A percentile compares a stretch with the other conserved stretches of the same genome.
These are phyloP conservation scores for Brachymystax lenok DNA, from an alignment of 2,797 vertebrate genomes.

Conservation along the genomic window DNA sequence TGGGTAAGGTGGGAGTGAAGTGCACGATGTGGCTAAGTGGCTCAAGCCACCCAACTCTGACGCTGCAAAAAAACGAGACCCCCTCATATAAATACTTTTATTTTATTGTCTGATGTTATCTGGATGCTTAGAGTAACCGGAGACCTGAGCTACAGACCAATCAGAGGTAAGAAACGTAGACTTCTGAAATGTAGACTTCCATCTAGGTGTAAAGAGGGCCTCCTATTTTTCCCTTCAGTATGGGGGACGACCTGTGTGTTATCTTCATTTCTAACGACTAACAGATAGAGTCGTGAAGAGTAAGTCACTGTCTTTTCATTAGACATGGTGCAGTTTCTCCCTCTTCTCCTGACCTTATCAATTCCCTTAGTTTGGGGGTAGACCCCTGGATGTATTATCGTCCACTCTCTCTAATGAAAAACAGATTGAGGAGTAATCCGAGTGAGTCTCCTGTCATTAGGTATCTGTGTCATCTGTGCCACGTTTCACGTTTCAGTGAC, in stretches of 20 bases:
- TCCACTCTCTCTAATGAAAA: no score
- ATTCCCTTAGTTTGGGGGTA: no score
- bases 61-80: slow-evolving; percentile 37
- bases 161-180: slow-evolving; percentile 58
- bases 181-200: slow-evolving; percentile 48
- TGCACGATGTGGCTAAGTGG: background rate
- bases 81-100: slow-evolving; percentile 61
- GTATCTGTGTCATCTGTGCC: background rate
- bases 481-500: background rate
- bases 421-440: no score
- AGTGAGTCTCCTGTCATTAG: no score
- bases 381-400: no score
- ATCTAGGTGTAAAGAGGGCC: slow-evolving; percentile 58
- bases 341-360: no score
- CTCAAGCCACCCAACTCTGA: slow-evolving; percentile 19
- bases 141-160: slow-evolving; percentile 58
- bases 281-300: slow-evolving; percentile 40
- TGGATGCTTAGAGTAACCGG: slow-evolving; percentile 36
- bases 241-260: slow-evolving; percentile 5
- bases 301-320: slow-evolving; percentile 8
- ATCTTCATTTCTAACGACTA: slow-evolving; percentile 53
- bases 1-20: background rate
- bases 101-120: slow-evolving; percentile 73
- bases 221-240: slow-evolving; percentile 42
- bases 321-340: background rate